Evolutionary conservation across 2,113 vertebrate genomes (phyloP), one percentile per base, ranked within the genome.

Genomic region (Tetraodon nigroviridis): DNA sequence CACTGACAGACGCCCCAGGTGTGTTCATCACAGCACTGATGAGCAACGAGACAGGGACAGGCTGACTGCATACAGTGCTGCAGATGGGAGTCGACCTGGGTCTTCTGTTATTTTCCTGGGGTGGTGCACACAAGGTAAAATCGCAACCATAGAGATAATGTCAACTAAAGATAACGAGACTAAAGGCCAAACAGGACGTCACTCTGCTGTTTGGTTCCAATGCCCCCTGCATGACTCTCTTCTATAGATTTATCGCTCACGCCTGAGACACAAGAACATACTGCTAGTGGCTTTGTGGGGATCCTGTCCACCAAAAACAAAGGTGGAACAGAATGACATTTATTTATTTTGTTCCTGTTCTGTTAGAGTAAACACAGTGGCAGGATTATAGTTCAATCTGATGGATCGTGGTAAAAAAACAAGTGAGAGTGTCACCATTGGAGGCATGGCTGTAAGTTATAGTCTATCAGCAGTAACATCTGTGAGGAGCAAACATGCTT

Each of bases 141-240:
- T 78, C 76, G 84, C 81, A 83, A 86, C 80, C 79, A 71, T 29
- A 64, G 65, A 79, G 84, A 87, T 89, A 86, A 87, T 89, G 86
- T 82, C 82, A 88, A 86, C 68, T 83, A 41, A 76, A 89, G 86
- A 89, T 85, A 89, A 83, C 85, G 72, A 85, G 78, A 85, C 75
- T 78, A 77, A 85, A 83, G 81, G 69, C 73, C 58, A 61, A 66
- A 69, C 61, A 12, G 71, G 48, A 74, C 51, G n/a, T 69, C 66
- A 67, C 76, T 79, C 64, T 61, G 60, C 54, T 67, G 63, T 78
- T 58, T 69, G 75, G 78, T 84, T 75, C 75, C 73, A 79, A 77
- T 79, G 84, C 67, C 62, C 86, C 69, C 79, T 85, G 76, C 80
- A 75, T 79, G 69, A 42, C 67, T 78, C 51, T 58, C 50, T 82